phyloP scores from a whole-genome alignment of 2,113 vertebrate species.

The Embiotoca jacksoni region DNA sequence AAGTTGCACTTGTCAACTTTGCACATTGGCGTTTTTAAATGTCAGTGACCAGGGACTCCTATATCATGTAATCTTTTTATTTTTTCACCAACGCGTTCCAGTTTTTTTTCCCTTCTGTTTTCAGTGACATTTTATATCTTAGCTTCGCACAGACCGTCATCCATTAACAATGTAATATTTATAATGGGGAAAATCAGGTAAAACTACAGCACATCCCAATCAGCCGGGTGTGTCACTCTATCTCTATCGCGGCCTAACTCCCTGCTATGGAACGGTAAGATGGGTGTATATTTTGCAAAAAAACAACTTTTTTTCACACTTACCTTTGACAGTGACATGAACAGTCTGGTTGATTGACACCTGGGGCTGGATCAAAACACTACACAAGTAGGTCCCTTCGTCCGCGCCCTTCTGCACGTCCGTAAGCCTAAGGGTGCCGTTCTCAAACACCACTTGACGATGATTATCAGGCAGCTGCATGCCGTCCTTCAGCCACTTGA shows the following conservation, averaged over 20 bases:
- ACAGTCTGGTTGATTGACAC: constrained; percentile 98
- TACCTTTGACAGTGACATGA: constrained; percentile 97
- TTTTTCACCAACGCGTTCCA: neutral
- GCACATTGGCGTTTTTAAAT: neutral
- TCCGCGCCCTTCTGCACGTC: constrained; percentile 99
- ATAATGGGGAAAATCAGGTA: too few relatives aligned
- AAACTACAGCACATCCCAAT: too few relatives aligned
- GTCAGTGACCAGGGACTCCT: neutral
- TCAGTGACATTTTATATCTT: neutral
- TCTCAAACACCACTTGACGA: constrained; percentile 98
- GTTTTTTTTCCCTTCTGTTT: neutral
- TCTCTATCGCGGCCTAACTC: neutral
- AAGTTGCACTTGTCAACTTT: constrained; percentile 25
- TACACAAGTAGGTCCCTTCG: constrained; percentile 97
- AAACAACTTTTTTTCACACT: constrained; percentile 36
- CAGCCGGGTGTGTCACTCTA: neutral
- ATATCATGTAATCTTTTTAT: neutral
- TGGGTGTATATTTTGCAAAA: too few relatives aligned
- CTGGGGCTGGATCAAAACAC: constrained; percentile 97
- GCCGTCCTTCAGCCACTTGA: constrained; percentile 98
- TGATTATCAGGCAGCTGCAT: constrained; percentile 98
- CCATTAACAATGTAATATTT: too few relatives aligned
- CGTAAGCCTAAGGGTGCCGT: constrained; percentile 95
- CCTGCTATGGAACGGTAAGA: neutral
- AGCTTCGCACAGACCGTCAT: too few relatives aligned